Evolutionary conservation across 2,797 vertebrate genomes (phyloP).

Genomic region (Knipowitschia caucasica): DNA sequence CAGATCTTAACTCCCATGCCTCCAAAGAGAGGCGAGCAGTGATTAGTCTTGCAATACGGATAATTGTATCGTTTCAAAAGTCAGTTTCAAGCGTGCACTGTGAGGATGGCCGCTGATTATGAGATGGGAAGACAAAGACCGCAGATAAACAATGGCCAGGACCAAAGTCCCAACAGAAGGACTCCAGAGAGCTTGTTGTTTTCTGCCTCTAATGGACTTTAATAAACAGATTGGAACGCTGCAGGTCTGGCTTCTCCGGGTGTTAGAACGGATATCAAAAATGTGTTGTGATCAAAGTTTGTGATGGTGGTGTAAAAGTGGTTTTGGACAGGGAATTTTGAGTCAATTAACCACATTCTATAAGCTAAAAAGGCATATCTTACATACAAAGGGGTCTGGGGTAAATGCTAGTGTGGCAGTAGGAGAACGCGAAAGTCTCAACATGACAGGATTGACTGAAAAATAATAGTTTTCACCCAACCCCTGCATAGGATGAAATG

Average conservation of each 20-base stretch:
- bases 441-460: too few relatives aligned
- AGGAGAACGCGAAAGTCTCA: too few relatives aligned
- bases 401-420: too few relatives aligned
- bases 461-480: too few relatives aligned
- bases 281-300: background rate
- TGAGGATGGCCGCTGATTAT: slow-evolving; percentile 56
- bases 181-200: slow-evolving; percentile 24
- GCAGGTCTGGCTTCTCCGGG: slow-evolving; percentile 21
- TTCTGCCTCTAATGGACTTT: slow-evolving; percentile 52
- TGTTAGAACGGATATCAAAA: slow-evolving; percentile 17
- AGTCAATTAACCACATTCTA: background rate
- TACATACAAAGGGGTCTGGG: too few relatives aligned
- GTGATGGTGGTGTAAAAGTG: background rate
- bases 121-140: slow-evolving; percentile 48
- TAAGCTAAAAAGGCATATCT: background rate
- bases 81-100: slow-evolving; percentile 35
- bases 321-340: background rate
- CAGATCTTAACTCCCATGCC: slow-evolving; percentile 41
- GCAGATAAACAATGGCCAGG: slow-evolving; percentile 42
- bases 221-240: slow-evolving; percentile 44
- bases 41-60: slow-evolving; percentile 57
- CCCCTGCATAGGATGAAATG: too few relatives aligned
- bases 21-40: slow-evolving; percentile 25
- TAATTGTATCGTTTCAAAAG: slow-evolving; percentile 54
- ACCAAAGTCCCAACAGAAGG: slow-evolving; percentile 8